These are phyloP conservation scores for Euura saliciscinereae DNA, from an alignment of 1,140 invertebrate species.

Conservation along the genomic window DNA sequence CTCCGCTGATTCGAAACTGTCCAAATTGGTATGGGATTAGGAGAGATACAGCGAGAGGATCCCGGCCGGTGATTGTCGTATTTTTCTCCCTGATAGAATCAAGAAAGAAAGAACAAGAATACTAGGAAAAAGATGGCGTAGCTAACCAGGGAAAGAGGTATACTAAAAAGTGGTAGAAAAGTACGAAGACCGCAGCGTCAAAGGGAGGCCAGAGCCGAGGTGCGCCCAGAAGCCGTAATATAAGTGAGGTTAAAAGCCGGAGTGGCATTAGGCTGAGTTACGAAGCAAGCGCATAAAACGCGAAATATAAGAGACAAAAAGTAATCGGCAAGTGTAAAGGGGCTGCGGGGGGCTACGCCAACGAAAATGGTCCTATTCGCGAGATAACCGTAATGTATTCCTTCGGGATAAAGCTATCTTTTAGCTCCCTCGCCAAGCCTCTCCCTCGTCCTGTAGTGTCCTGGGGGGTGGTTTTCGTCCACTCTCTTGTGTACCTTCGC, in stretches of 20 bases:
- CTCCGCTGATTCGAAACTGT: neutral
- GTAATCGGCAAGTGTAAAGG: constrained; percentile 31
- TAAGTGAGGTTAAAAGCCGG: too few species aligned
- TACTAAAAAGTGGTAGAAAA: too few species aligned
- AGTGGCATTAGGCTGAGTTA: too few species aligned
- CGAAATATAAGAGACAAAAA: constrained; percentile 34
- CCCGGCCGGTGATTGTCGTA: neutral
- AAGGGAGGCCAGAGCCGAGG: too few species aligned
- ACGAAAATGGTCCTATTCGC: constrained; percentile 16
- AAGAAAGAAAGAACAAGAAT: neutral
- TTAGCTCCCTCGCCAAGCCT: neutral
- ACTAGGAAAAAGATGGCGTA: neutral
- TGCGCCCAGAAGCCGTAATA: too few species aligned
- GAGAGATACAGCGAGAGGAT: constrained; percentile 5
- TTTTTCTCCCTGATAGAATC: neutral
- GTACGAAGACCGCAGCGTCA: too few species aligned
- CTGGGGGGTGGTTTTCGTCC: too few species aligned
- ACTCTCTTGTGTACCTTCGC: constrained; percentile 6
- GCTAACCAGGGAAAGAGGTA: neutral
- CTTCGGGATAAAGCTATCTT: constrained; percentile 34
- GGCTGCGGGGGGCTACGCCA: neutral
- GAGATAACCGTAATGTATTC: constrained; percentile 35
- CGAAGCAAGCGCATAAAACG: neutral
- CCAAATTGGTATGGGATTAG: neutral
- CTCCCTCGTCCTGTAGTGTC: too few species aligned